Conservation (phyloP, 2,888 invertebrate genomes). For the Ochropacha duplaris region DNA sequence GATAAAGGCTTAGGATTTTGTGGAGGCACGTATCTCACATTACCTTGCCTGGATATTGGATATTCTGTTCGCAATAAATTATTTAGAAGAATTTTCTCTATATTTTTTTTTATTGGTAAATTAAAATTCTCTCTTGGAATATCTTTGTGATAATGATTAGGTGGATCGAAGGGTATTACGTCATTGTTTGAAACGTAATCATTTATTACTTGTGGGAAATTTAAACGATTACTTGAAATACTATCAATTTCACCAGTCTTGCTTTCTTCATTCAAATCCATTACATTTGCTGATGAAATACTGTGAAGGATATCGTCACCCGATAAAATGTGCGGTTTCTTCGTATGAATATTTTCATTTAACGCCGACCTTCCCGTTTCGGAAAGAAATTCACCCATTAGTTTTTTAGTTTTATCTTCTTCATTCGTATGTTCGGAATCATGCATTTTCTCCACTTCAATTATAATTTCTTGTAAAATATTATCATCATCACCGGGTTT, state of each 20-base stretch:
- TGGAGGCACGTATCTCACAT: neutral
- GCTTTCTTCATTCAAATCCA: neutral
- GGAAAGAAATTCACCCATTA: neutral
- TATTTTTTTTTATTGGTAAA: neutral
- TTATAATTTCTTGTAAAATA: constrained; percentile 10
- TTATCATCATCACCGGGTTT: neutral
- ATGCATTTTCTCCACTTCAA: neutral
- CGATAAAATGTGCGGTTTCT: neutral
- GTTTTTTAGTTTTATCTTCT: neutral
- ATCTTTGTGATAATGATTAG: neutral
- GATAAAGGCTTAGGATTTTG: neutral
- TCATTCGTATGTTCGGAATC: no score
- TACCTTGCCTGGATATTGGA: neutral
- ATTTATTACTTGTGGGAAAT: neutral
- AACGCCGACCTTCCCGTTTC: neutral
- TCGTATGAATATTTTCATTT: neutral
- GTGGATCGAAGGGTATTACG: neutral
- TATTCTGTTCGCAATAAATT: neutral
- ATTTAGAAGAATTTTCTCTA: neutral
- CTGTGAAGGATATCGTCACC: neutral
- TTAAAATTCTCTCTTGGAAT: neutral
- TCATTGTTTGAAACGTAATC: neutral
- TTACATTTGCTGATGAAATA: neutral
- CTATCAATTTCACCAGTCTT: neutral
- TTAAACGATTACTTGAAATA: neutral